A percentile compares a stretch with the other conserved stretches of the same genome.
Conservation (phyloP, 2,797 vertebrate species). For the Sciurus carolinensis region DNA sequence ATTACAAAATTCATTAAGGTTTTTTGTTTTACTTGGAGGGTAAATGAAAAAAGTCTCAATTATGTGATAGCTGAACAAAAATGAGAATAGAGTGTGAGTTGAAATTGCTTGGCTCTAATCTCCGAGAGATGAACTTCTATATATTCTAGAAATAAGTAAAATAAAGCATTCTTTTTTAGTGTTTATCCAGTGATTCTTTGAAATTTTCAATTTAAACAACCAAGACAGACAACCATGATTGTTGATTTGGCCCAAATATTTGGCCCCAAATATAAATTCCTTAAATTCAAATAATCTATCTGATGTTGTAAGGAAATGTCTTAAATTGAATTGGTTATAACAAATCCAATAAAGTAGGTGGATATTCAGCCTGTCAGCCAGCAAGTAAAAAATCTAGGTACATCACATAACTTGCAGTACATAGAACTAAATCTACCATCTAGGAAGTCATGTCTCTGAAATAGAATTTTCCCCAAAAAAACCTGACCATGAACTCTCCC, state of each 20-base stretch:
- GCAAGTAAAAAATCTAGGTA: background rate
- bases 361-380: conserved; percentile 30
- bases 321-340: conserved; percentile 47
- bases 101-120: background rate
- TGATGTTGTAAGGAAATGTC: background rate
- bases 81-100: conserved; percentile 23
- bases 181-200: conserved; percentile 17
- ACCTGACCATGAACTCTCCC: background rate
- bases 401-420: background rate
- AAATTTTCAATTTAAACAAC: background rate
- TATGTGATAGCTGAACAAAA: background rate
- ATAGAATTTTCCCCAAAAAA: conserved; percentile 46
- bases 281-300: conserved; percentile 43
- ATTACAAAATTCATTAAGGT: background rate
- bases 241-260: conserved; percentile 46
- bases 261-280: conserved; percentile 31
- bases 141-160: background rate
- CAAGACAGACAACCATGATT: background rate
- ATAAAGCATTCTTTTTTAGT: conserved; percentile 12
- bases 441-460: conserved; percentile 38
- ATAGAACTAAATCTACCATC: conserved; percentile 4
- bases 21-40: conserved; percentile 6
- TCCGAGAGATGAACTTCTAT: background rate
- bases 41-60: background rate
- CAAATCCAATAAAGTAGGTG: conserved; percentile 11